phyloP scores from a whole-genome alignment of 2,797 vertebrate genomes.

The Caiman crocodilus region DNA sequence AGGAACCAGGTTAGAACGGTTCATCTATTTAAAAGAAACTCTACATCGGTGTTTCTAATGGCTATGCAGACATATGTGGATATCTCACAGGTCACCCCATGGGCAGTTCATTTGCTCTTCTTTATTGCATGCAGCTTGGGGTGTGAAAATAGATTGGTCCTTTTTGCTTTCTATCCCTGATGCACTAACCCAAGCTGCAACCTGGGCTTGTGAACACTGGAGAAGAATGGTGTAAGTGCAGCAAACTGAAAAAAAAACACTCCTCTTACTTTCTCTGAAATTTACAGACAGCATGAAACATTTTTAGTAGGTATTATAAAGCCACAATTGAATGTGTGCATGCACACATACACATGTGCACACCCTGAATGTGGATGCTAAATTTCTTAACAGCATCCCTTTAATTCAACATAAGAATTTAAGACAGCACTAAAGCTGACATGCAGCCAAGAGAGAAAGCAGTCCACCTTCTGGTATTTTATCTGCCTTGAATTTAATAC shows the following conservation, averaged over 20 bases:
- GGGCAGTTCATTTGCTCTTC: not conserved
- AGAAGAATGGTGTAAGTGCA: not conserved
- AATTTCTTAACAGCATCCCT: not conserved
- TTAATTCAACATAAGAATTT: not conserved
- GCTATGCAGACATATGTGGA: no score
- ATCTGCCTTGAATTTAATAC: not conserved
- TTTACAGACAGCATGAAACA: not conserved
- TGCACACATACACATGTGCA: not conserved
- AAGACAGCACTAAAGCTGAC: not conserved
- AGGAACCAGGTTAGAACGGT: not conserved
- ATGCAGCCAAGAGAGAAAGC: not conserved
- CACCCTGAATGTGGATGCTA: not conserved
- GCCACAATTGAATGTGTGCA: not conserved
- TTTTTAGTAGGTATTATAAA: rapidly evolving
- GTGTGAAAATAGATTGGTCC: not conserved
- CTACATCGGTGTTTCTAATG: not conserved
- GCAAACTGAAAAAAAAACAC: not conserved
- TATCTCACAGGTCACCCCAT: no score
- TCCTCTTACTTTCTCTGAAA: not conserved
- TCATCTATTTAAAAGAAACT: not conserved
- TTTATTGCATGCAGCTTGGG: not conserved
- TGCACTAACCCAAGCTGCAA: no score
- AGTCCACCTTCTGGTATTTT: rapidly evolving
- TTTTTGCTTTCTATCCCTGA: no score
- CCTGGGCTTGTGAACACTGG: not conserved